Percentiles rank a stretch among this genome's conserved stretches.
Evolutionary conservation across 2,797 vertebrate genomes (phyloP).

Genomic region (Geotrypetes seraphini): DNA sequence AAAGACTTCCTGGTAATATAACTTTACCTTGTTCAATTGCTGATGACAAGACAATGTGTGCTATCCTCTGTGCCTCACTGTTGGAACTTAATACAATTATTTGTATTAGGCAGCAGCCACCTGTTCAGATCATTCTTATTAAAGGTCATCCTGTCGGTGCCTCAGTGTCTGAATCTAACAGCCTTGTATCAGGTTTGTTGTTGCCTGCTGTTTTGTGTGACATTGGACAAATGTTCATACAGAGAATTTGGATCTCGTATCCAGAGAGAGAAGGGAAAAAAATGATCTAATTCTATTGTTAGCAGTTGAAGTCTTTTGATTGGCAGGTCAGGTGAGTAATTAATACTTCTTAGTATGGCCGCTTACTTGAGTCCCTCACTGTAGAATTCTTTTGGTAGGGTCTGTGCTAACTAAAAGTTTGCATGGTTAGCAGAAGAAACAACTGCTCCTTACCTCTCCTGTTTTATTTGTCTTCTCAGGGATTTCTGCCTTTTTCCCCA

Average conservation of each 20-base stretch:
- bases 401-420: too few relatives aligned
- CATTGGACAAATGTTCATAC: constrained; percentile 42
- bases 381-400: too few relatives aligned
- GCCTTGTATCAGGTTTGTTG: constrained; percentile 44
- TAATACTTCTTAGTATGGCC: not conserved
- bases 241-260: constrained; percentile 44
- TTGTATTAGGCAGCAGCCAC: constrained; percentile 59
- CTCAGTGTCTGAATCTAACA: constrained; percentile 47
- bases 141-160: constrained; percentile 65
- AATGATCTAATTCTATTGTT: constrained; percentile 11
- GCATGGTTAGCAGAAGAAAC: too few relatives aligned
- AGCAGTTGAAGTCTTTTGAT: not conserved
- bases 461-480: too few relatives aligned
- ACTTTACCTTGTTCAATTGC: constrained; percentile 50
- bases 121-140: constrained; percentile 77
- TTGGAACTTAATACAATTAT: constrained; percentile 64
- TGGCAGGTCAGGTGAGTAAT: not conserved
- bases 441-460: too few relatives aligned
- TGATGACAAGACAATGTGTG: constrained; percentile 70
- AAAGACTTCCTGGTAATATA: constrained; percentile 9
- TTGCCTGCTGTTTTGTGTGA: constrained; percentile 43
- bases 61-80: constrained; percentile 50
- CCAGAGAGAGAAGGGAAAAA: constrained; percentile 5
- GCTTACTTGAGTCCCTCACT: too few relatives aligned
- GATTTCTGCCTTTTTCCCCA: too few relatives aligned